A percentile compares a stretch with the other conserved stretches of the same genome.
Evolutionary conservation across 2,888 invertebrate species (phyloP).

Genomic region (Drosophila paramelanica): DNA sequence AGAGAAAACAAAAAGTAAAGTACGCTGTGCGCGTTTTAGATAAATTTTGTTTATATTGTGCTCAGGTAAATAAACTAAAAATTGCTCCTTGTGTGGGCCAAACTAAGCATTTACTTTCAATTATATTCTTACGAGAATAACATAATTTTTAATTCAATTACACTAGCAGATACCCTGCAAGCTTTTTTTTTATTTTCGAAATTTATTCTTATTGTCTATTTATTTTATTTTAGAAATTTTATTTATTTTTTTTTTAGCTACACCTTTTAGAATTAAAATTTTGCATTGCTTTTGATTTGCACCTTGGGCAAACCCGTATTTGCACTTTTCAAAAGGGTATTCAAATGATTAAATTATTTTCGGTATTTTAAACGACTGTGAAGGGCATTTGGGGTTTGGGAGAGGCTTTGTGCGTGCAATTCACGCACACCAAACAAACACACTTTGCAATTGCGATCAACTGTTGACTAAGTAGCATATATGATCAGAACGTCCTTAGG

Average conservation of each 20-base stretch:
- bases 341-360: not conserved
- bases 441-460: not conserved
- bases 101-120: conserved; percentile 49
- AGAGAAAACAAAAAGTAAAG: conserved; percentile 8
- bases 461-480: not conserved
- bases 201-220: not conserved
- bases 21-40: conserved; percentile 22
- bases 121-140: conserved; percentile 35
- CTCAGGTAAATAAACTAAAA: conserved; percentile 55
- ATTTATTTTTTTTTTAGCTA: too few species aligned
- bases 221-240: too few species aligned
- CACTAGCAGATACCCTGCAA: conserved; percentile 14
- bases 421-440: not conserved
- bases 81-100: conserved; percentile 55
- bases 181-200: conserved; percentile 2
- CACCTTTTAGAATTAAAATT: too few species aligned
- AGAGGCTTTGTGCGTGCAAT: not conserved
- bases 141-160: not conserved
- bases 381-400: not conserved
- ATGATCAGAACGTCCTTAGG: not conserved
- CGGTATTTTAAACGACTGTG: not conserved
- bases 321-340: not conserved
- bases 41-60: conserved; percentile 58
- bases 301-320: not conserved
- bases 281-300: too few species aligned